Percentiles rank a stretch among this genome's conserved stretches.
These are phyloP conservation scores for Marronus borbonicus DNA, from an alignment of 2,888 invertebrate genomes.

Conservation along the genomic window DNA sequence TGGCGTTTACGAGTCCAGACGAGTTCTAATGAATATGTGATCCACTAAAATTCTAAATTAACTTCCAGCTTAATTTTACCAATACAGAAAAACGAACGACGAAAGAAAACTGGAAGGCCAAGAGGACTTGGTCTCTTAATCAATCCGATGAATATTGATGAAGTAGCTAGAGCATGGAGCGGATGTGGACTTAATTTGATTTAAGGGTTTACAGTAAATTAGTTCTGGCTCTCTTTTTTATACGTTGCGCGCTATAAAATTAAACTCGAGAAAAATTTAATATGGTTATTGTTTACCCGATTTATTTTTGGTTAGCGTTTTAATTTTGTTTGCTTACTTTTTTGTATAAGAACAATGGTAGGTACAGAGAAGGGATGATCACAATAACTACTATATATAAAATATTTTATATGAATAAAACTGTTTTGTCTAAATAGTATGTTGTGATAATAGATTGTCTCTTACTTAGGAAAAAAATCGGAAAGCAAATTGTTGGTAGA, in stretches of 20 bases:
- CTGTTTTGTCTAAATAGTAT: too few species aligned
- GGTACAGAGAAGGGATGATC: too few species aligned
- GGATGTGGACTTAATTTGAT: slow-evolving; percentile 41
- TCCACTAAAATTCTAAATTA: slow-evolving; percentile 40
- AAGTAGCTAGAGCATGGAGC: slow-evolving; percentile 26
- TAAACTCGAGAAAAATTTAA: slow-evolving; percentile 1
- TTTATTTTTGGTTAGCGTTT: neutral
- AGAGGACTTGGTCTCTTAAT: slow-evolving; percentile 22
- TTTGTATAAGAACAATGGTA: neutral
- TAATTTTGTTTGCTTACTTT: neutral
- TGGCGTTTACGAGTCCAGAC: slow-evolving; percentile 51
- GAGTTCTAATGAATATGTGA: slow-evolving; percentile 51
- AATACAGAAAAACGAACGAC: slow-evolving; percentile 38
- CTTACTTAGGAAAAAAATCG: too few species aligned
- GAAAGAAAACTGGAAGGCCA: slow-evolving; percentile 8
- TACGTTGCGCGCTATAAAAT: slow-evolving; percentile 7
- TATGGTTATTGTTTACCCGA: neutral
- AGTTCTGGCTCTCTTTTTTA: slow-evolving; percentile 9
- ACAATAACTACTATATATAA: too few species aligned
- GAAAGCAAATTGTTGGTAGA: too few species aligned
- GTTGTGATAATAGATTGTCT: too few species aligned
- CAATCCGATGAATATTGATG: slow-evolving; percentile 48
- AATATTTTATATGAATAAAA: too few species aligned
- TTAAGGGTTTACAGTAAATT: slow-evolving; percentile 38
- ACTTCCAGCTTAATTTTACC: slow-evolving; percentile 44